A percentile compares a stretch with the other conserved stretches of the same genome.
Conservation (phyloP, 2,888 invertebrate genomes). For the Trissoscelio sp. region DNA sequence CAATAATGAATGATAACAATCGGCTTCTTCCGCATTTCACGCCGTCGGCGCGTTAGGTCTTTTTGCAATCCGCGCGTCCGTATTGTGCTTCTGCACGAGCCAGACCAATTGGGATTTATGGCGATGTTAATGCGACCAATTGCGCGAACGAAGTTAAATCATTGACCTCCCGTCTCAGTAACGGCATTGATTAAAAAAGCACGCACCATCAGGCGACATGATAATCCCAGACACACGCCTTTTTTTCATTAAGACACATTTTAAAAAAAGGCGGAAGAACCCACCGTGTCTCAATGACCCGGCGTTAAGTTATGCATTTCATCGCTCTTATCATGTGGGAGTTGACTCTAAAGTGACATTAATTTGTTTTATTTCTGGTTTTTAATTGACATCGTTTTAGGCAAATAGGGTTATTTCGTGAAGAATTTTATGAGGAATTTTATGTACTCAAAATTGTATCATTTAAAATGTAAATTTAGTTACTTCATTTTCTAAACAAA, state of each 20-base stretch:
- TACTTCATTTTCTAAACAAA: too few species aligned
- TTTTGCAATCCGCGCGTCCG: conserved; percentile 52
- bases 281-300: not conserved
- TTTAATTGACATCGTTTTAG: conserved; percentile 18
- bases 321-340: conserved; percentile 20
- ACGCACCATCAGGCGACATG: conserved; percentile 44
- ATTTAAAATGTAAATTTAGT: too few species aligned
- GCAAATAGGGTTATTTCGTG: conserved; percentile 30
- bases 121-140: conserved; percentile 79
- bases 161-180: conserved; percentile 78
- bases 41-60: conserved; percentile 27
- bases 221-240: conserved; percentile 2
- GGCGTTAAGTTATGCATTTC: conserved; percentile 4
- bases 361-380: conserved; percentile 23
- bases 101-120: conserved; percentile 80
- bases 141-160: conserved; percentile 81
- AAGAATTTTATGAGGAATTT: not conserved
- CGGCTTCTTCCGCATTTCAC: conserved; percentile 51
- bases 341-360: conserved; percentile 24
- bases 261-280: conserved; percentile 25
- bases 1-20: conserved; percentile 44
- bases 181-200: conserved; percentile 69
- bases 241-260: conserved; percentile 25
- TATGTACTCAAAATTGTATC: too few species aligned
- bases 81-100: conserved; percentile 66